These are phyloP conservation scores for Apocheima hispidaria DNA, from an alignment of 2,888 invertebrate species.

Conservation along the genomic window DNA sequence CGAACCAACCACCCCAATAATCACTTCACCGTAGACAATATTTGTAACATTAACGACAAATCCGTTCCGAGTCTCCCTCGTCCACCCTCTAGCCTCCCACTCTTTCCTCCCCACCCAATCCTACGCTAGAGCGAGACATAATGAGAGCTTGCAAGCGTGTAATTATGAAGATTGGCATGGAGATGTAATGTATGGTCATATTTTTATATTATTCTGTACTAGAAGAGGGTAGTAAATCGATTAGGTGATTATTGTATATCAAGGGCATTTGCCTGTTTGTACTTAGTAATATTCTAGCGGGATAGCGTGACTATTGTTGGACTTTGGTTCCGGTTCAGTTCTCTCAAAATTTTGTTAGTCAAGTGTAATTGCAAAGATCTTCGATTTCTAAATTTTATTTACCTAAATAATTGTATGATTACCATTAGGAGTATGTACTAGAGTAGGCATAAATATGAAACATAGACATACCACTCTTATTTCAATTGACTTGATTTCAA, in stretches of 20 bases:
- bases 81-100: conserved; percentile 38
- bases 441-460: too few relatives aligned
- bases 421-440: too few relatives aligned
- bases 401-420: too few relatives aligned
- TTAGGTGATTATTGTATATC: not conserved
- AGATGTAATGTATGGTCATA: conserved; percentile 48
- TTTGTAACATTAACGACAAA: conserved; percentile 70
- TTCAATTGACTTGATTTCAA: too few relatives aligned
- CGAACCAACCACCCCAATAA: conserved; percentile 52
- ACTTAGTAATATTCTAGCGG: too few relatives aligned
- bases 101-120: conserved; percentile 37
- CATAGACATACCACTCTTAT: too few relatives aligned
- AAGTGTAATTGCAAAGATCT: too few relatives aligned
- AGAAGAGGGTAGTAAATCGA: conserved; percentile 17
- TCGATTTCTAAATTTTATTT: too few relatives aligned
- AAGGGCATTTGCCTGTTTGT: not conserved
- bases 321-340: too few relatives aligned
- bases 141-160: conserved; percentile 43
- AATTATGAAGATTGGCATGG: conserved; percentile 54
- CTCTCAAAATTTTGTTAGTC: too few relatives aligned
- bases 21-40: conserved; percentile 72
- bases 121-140: conserved; percentile 37
- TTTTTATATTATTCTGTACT: conserved; percentile 42
- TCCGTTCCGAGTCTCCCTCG: conserved; percentile 49
- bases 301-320: too few relatives aligned